These are phyloP conservation scores for Chromis chromis DNA, from an alignment of 2,797 vertebrate genomes.

Conservation along the genomic window DNA sequence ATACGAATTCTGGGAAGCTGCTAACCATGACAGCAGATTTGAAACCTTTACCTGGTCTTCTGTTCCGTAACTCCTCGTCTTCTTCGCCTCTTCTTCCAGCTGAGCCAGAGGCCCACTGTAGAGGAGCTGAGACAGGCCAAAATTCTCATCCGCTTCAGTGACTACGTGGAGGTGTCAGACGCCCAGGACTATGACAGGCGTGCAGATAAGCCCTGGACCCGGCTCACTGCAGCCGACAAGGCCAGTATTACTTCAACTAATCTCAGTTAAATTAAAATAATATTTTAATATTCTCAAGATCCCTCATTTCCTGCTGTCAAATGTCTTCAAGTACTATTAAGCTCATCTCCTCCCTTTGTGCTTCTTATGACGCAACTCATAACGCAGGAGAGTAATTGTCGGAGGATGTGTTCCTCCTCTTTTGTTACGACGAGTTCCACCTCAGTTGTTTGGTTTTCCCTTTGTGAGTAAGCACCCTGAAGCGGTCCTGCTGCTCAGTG, in stretches of 20 bases:
- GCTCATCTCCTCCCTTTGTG: background rate
- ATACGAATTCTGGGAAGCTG: conserved; percentile 12
- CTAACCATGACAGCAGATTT: background rate
- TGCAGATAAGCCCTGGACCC: conserved; percentile 97
- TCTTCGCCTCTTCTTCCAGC: conserved; percentile 75
- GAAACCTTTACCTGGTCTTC: background rate
- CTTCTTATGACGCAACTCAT: conserved; percentile 11
- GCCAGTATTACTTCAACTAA: conserved; percentile 74
- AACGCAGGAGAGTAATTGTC: conserved; percentile 11
- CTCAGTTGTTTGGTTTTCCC: conserved; percentile 51
- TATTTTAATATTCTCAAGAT: conserved; percentile 25
- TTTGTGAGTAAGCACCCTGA: conserved; percentile 45
- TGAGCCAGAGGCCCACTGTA: conserved; percentile 97
- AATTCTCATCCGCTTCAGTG: conserved; percentile 97
- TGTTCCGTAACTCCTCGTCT: conserved; percentile 2
- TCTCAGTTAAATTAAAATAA: conserved; percentile 35
- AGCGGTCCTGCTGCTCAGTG: conserved; percentile 57
- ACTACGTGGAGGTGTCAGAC: conserved; percentile 97
- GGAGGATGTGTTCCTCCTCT: conserved; percentile 39
- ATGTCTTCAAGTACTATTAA: conserved; percentile 9
- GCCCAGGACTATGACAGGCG: conserved; percentile 97
- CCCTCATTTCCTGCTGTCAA: conserved; percentile 16
- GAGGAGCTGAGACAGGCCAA: conserved; percentile 96
- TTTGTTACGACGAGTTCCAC: conserved; percentile 42
- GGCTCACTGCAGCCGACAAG: conserved; percentile 97